Evolutionary conservation across 1,140 invertebrate species (phyloP), one percentile per base, ranked within the genome.

Genomic region (Centruroides vittatus): DNA sequence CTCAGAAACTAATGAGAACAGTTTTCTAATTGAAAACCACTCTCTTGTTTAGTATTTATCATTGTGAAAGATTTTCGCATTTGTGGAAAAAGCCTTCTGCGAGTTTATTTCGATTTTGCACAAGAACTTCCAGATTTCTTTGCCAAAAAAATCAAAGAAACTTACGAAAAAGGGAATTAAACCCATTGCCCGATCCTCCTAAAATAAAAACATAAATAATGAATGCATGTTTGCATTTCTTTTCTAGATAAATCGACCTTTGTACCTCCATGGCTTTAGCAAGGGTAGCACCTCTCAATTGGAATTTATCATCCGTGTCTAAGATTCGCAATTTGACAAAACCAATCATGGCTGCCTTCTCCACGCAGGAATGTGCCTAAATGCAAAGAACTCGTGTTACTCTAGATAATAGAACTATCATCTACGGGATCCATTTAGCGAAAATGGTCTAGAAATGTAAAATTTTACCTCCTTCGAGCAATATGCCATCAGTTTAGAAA

Each of bases 331-430:
- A 77, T 73, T 98, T 99, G 0, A 99, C 94, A 71, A 98, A 95
- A 66, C 86, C 88, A 67, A 99, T 98, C 93, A 98, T 98, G 0
- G 94, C 96, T 11, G 93, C 93, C 74, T 99, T 99, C 77, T 99
- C 96, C 8, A 98, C 94, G 72, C 92, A 98, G n/a, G 93, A 98
- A 75, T 99, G 97, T 35, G 95, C 90, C 79, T 98, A 50, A 83
- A 89, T 74, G 86, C 69, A 89, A 55, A 52, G 0, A 35, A 47
- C 10, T 23, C 41, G 0, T 41, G 3, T 41, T 41, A 41, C 5
- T 41, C 41, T 41, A 6, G 41, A 8, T 0, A 41, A 41, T 41
- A 41, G 8, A 41, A 6, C 0, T 6, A n/a, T n/a, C n/a, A n/a
- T n/a, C n/a, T n/a, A 41, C 8, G 5, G 41, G 5, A 41, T 41